phyloP scores from a whole-genome alignment of 2,888 invertebrate species.

The Crocallis elinguaria region DNA sequence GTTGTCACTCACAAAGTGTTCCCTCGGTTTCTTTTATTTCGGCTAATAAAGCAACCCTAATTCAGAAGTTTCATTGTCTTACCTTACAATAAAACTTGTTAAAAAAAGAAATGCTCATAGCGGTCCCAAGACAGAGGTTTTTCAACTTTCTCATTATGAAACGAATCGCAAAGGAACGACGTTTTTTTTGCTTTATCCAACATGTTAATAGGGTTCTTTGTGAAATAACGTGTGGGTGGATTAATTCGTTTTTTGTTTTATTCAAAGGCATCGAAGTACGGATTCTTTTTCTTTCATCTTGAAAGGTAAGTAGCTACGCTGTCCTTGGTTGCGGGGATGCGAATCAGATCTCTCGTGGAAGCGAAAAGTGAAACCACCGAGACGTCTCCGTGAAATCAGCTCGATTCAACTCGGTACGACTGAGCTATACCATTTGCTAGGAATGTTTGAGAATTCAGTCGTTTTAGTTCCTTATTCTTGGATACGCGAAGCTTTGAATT shows the following conservation, averaged over 20 bases:
- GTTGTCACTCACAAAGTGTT: constrained; percentile 41
- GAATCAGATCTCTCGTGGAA: constrained; percentile 35
- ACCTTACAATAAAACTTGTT: constrained; percentile 44
- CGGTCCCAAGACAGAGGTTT: constrained; percentile 37
- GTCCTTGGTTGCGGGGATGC: constrained; percentile 22
- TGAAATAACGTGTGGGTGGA: constrained; percentile 10
- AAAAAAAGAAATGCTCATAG: constrained; percentile 34
- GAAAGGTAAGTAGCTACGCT: constrained; percentile 19
- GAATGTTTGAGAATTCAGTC: constrained; percentile 37
- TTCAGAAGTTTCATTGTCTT: constrained; percentile 54
- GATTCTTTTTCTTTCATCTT: constrained; percentile 14
- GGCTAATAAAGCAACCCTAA: constrained; percentile 50
- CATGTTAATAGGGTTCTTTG: constrained; percentile 21
- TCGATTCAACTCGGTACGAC: constrained; percentile 43
- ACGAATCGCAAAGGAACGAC: constrained; percentile 20
- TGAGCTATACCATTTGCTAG: constrained; percentile 41
- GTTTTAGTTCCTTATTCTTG: constrained; percentile 23
- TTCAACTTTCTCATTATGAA: constrained; percentile 38
- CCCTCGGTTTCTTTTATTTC: constrained; percentile 45
- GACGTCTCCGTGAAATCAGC: constrained; percentile 45
- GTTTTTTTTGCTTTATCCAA: constrained; percentile 20
- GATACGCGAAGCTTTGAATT: background rate
- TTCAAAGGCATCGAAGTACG: constrained; percentile 12
- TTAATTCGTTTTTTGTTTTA: constrained; percentile 22
- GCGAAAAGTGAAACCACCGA: constrained; percentile 39